These are phyloP conservation scores for Pristionchus entomophagus DNA, from an alignment of 2,888 invertebrate species.

Conservation along the genomic window DNA sequence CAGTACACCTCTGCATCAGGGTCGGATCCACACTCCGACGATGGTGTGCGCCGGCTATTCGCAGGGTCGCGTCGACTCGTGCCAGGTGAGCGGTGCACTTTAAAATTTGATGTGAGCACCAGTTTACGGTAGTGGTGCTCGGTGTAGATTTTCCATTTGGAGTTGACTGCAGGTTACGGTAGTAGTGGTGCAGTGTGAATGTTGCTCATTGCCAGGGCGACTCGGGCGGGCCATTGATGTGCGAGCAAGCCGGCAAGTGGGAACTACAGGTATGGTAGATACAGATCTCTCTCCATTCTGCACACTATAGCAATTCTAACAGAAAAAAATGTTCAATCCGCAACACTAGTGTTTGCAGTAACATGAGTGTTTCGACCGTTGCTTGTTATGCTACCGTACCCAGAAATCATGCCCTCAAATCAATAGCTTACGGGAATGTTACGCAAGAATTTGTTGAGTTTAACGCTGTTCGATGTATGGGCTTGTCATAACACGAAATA, in stretches of 20 bases:
- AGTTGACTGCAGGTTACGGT: background rate
- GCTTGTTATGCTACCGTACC: background rate
- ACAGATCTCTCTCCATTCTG: no score
- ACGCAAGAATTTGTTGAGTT: no score
- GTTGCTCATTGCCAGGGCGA: constrained; percentile 62
- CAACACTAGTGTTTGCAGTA: no score
- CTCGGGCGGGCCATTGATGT: constrained; percentile 72
- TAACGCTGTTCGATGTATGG: no score
- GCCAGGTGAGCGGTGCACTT: constrained; percentile 59
- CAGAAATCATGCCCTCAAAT: no score
- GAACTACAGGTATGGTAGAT: constrained; percentile 57
- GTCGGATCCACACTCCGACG: constrained; percentile 66
- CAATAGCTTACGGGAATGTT: no score
- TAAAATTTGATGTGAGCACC: background rate
- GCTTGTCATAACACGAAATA: no score
- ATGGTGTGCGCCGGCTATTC: constrained; percentile 75
- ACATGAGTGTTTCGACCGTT: no score
- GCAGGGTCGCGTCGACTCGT: constrained; percentile 70
- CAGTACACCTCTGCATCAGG: constrained; percentile 38
- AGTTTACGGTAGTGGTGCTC: background rate
- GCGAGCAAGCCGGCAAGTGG: constrained; percentile 63
- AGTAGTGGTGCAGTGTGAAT: background rate
- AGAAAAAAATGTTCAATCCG: no score
- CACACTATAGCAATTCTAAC: no score
- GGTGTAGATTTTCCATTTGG: no score